Evolutionary conservation across 2,113 vertebrate species (phyloP), one percentile per base, ranked within the genome.

Genomic region (Mixornis gularis): DNA sequence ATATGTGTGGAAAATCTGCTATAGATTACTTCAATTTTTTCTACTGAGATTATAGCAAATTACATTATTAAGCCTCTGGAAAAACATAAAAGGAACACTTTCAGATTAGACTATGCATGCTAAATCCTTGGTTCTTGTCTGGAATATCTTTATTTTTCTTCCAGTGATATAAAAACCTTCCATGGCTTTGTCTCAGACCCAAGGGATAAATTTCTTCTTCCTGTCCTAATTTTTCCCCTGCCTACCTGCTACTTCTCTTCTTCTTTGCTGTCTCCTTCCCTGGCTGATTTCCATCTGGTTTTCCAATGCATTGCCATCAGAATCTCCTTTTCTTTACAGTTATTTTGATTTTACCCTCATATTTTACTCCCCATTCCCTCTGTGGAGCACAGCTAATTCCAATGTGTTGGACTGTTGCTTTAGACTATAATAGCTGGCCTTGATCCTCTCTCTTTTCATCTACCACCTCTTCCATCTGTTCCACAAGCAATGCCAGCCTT

Each of bases 381-480:
- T 58, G 58, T 6, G 5, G 41, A 84, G 62, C 26, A 59, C 34
- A 85, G 65, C 48, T 93, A 65, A 86, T 82, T 89, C 80, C 63
- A 29, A 69, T 62, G 26, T 66, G 34, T 72, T 60, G 32, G 12
- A 5, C 59, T 81, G 64, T 76, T 49, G 12, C 87, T 77, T 77
- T 63, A 77, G 66, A 89, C 58, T 38, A 22, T 49, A 89, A 40
- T 43, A 81, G 62, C 18, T 58, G 79, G 78, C 66, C 89, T 87
- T 46, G 84, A 81, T 79, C 80, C 43, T 87, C 60, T 48, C 41
- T 62, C 49, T 89, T 95, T 90, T 76, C 44, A 82, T 89, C 80
- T 82, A 73, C 36, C 51, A 87, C 70, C 55, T 87, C 52, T 51
- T 32, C 96, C 94, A 95, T 95, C 91, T 95, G 91, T 81, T 96